Conservation (phyloP, 2,888 invertebrate species). For the Lagria hirta region DNA sequence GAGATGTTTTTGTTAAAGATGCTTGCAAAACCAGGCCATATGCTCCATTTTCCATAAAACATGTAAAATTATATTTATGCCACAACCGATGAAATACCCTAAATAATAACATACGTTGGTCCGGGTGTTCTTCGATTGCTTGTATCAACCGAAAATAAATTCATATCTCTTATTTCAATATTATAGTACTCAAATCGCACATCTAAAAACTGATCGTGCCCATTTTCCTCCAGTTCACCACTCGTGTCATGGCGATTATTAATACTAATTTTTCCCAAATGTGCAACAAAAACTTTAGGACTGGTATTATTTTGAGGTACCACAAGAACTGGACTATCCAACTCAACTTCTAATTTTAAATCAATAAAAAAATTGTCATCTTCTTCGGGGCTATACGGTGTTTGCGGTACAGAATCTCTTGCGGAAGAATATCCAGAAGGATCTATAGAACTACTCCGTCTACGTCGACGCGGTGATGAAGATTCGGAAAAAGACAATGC, state of each 20-base stretch:
- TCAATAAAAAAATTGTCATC: slow-evolving; percentile 45
- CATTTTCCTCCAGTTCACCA: slow-evolving; percentile 30
- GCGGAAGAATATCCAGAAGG: slow-evolving; percentile 48
- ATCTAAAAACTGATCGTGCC: slow-evolving; percentile 34
- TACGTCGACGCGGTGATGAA: slow-evolving; percentile 55
- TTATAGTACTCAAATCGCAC: slow-evolving; percentile 57
- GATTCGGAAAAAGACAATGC: slow-evolving; percentile 49
- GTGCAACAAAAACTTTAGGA: slow-evolving; percentile 84
- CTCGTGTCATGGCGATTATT: slow-evolving; percentile 40
- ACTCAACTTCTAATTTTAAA: slow-evolving; percentile 67
- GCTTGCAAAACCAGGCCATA: too few species aligned
- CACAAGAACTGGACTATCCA: slow-evolving; percentile 91
- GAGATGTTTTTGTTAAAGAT: too few species aligned
- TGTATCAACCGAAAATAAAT: slow-evolving; percentile 77
- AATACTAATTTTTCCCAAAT: slow-evolving; percentile 84
- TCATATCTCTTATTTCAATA: slow-evolving; percentile 83
- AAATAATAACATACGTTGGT: slow-evolving; percentile 35
- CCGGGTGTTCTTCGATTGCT: slow-evolving; percentile 52
- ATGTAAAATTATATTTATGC: too few species aligned
- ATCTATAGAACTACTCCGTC: slow-evolving; percentile 50
- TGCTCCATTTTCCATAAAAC: too few species aligned
- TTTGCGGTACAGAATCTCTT: slow-evolving; percentile 50
- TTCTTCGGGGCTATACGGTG: slow-evolving; percentile 51
- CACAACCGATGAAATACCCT: too few species aligned
- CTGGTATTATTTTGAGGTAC: slow-evolving; percentile 78